phyloP scores from a whole-genome alignment of 1,140 invertebrate species.

The Drosophila azteca region DNA sequence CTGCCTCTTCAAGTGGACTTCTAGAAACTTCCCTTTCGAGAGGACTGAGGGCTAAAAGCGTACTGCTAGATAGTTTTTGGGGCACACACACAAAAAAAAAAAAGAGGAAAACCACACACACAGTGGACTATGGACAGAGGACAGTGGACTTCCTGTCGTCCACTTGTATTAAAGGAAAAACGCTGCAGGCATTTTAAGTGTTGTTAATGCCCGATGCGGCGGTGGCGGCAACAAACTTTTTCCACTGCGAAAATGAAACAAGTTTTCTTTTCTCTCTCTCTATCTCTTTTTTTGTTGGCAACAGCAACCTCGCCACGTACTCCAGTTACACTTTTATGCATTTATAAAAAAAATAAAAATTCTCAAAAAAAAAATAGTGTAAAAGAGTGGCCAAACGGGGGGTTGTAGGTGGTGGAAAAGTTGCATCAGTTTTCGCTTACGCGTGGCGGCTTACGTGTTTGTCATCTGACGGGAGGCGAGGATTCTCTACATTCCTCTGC shows the following conservation, averaged over 20 bases:
- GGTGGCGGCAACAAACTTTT: slow-evolving; percentile 60
- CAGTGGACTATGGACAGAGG: slow-evolving; percentile 22
- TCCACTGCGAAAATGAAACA: slow-evolving; percentile 71
- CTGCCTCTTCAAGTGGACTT: slow-evolving; percentile 54
- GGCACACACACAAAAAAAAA: slow-evolving; percentile 2
- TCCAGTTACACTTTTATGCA: slow-evolving; percentile 63
- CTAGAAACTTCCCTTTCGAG: no score
- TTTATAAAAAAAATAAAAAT: slow-evolving; percentile 63
- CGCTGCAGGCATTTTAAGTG: slow-evolving; percentile 80
- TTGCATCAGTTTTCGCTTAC: slow-evolving; percentile 65
- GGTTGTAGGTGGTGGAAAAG: slow-evolving; percentile 36
- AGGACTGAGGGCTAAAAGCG: no score
- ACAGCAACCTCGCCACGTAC: slow-evolving; percentile 4
- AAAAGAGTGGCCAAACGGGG: slow-evolving; percentile 1
- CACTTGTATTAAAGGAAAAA: slow-evolving; percentile 78
- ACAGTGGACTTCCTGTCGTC: slow-evolving; percentile 27
- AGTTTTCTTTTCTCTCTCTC: slow-evolving; percentile 49
- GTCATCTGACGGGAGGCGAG: slow-evolving; percentile 32
- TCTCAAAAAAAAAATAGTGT: slow-evolving; percentile 52
- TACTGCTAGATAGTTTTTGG: no score
- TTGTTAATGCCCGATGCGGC: slow-evolving; percentile 73
- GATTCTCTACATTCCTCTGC: slow-evolving; percentile 2
- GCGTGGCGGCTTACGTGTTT: slow-evolving; percentile 59
- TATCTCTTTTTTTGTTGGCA: slow-evolving; percentile 22
- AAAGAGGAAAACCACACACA: slow-evolving; percentile 23